Conservation (phyloP, 2,888 invertebrate genomes). For the Pachycephus smyrnensis region DNA sequence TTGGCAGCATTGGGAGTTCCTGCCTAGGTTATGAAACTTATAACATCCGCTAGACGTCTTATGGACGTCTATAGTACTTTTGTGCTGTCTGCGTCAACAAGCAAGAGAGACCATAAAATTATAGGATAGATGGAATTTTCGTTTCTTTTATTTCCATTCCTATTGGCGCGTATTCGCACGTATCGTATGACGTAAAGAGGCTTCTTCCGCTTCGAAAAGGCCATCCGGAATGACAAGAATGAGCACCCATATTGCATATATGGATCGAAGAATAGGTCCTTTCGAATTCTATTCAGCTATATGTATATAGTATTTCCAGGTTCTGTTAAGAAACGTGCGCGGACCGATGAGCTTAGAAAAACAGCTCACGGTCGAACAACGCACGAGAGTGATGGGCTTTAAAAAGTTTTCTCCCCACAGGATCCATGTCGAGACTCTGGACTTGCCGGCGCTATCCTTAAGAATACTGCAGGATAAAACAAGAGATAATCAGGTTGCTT, state of each 20-base stretch:
- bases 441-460: constrained; percentile 14
- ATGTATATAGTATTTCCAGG: neutral
- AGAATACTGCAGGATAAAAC: constrained; percentile 42
- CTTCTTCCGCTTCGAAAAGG: neutral
- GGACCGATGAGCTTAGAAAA: constrained; percentile 27
- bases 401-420: constrained; percentile 43
- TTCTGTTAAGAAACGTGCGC: neutral
- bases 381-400: constrained; percentile 37
- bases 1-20: no score
- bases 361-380: constrained; percentile 49
- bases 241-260: neutral
- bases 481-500: constrained; percentile 51
- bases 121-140: neutral
- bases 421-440: constrained; percentile 34
- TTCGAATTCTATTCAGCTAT: neutral
- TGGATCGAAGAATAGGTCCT: neutral
- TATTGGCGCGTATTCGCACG: neutral
- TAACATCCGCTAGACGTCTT: neutral
- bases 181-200: neutral
- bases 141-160: neutral
- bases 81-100: neutral
- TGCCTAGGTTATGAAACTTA: neutral
- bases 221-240: neutral
- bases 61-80: neutral
- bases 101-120: neutral